phyloP scores from a whole-genome alignment of 1,140 invertebrate genomes.

The Pomacea maculata region DNA sequence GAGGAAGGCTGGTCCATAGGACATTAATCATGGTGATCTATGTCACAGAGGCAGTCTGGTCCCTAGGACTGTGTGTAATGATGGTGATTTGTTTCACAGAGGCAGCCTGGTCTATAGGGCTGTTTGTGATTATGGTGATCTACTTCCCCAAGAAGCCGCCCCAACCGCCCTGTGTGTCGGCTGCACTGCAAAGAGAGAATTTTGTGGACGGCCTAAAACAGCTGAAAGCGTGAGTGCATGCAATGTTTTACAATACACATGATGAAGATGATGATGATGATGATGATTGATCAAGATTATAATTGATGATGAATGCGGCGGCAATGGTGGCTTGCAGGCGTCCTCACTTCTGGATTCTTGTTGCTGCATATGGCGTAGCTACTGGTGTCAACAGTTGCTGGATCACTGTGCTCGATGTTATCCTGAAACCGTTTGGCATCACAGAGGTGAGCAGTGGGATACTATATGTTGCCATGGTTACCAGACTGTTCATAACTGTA shows the following conservation, averaged over 20 bases:
- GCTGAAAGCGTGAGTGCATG: constrained; percentile 31
- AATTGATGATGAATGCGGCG: background rate
- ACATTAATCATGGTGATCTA: constrained; percentile 39
- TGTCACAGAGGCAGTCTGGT: constrained; percentile 44
- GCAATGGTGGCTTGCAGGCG: background rate
- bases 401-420: constrained; percentile 65
- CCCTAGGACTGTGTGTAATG: constrained; percentile 35
- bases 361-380: constrained; percentile 62
- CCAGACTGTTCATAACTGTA: no score
- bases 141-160: constrained; percentile 56
- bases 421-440: constrained; percentile 56
- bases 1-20: constrained; percentile 32
- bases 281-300: background rate
- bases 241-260: background rate
- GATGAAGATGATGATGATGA: background rate
- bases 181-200: constrained; percentile 41
- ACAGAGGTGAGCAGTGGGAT: constrained; percentile 51
- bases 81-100: constrained; percentile 38
- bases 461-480: no score
- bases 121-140: constrained; percentile 42
- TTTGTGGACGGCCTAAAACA: constrained; percentile 41
- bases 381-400: constrained; percentile 65
- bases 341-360: constrained; percentile 61
- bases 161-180: constrained; percentile 48
- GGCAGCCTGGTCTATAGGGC: constrained; percentile 31